Base-by-base conservation (phyloP, 2,888 invertebrate genomes). In the Drosophila maculinotata region DNA sequence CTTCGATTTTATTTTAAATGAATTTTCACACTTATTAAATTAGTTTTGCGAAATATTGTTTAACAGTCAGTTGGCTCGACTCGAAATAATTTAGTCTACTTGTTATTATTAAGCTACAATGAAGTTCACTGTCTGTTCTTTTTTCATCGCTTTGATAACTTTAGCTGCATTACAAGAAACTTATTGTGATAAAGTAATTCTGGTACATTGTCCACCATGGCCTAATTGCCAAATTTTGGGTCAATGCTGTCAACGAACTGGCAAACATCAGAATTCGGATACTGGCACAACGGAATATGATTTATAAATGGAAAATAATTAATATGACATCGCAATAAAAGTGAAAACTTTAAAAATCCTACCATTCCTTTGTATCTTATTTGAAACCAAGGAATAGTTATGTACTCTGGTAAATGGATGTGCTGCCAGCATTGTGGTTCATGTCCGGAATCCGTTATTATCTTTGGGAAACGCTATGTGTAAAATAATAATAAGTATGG, bases 141-240 rank as follows among this genome's bases (percentile, higher is more conserved):
- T 33, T 20, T 9, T 31, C 4, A 20, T 45, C 4, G 31, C 9
- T 9, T 9, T 31, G 2, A 9, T 33, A 2, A 6, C 6, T 9
- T 3, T 25, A 6, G 3, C 7, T 3, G 10, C 25, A 1, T 3
- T 8, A 2, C 4, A 30, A 0, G 14, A 1, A 6, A 6, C 2
- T n/a, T n/a, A n/a, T n/a, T n/a, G n/a, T n/a, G n/a, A 0, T 12
- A 0, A 9, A 31, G 20, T 12, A 6, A 7, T 38, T n/a, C n/a
- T n/a, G n/a, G 30, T 36, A 14, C 41, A 36, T 47, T 66, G 66
- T 23, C 66, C 45, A 12, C 20, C 58, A 10, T 47, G 10, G 49
- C 64, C 65, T 7, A 25, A 2, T 3, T 65, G 65, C 15, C 0
- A 0, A 0, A 7, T 8, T 2, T 26, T 54, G 28, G 12, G 10